Evolutionary conservation across 2,888 invertebrate genomes (phyloP).

Genomic region (Hirudinaria manillensis): DNA sequence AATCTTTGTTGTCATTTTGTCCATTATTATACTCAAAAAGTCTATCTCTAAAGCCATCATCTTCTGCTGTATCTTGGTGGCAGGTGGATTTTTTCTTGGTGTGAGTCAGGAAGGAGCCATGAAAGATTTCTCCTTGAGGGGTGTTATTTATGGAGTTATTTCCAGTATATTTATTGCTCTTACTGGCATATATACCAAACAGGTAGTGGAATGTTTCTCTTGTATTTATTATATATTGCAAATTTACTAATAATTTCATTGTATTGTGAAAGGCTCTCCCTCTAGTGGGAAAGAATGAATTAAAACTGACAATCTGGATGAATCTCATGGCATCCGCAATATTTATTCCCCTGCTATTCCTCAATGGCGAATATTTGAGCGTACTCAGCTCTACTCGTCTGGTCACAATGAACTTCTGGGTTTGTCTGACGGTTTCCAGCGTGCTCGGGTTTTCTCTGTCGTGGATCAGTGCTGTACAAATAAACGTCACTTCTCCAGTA

Average conservation of each 20-base stretch:
- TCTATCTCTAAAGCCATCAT: slow-evolving; percentile 42
- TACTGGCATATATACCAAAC: slow-evolving; percentile 51
- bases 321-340: slow-evolving; percentile 48
- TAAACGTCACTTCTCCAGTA: slow-evolving; percentile 52
- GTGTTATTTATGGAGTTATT: slow-evolving; percentile 49
- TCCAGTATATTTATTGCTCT: slow-evolving; percentile 51
- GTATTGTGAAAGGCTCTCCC: slow-evolving; percentile 41
- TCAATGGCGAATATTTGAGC: slow-evolving; percentile 46
- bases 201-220: slow-evolving; percentile 28
- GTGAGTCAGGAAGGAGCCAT: slow-evolving; percentile 50
- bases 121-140: slow-evolving; percentile 47
- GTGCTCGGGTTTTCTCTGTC: slow-evolving; percentile 45
- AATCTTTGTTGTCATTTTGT: slow-evolving; percentile 51
- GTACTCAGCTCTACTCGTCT: slow-evolving; percentile 36
- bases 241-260: neutral
- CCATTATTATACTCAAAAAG: slow-evolving; percentile 45
- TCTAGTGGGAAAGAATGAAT: slow-evolving; percentile 44
- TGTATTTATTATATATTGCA: neutral
- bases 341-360: slow-evolving; percentile 47
- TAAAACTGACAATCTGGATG: slow-evolving; percentile 49
- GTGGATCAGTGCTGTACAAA: slow-evolving; percentile 52
- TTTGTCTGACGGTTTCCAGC: slow-evolving; percentile 46
- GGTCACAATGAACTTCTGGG: slow-evolving; percentile 43
- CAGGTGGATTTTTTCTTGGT: slow-evolving; percentile 50
- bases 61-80: slow-evolving; percentile 47